Evolutionary conservation across 2,113 vertebrate species (phyloP), one percentile per base, ranked within the genome.

Genomic region (Montifringilla adamsi): DNA sequence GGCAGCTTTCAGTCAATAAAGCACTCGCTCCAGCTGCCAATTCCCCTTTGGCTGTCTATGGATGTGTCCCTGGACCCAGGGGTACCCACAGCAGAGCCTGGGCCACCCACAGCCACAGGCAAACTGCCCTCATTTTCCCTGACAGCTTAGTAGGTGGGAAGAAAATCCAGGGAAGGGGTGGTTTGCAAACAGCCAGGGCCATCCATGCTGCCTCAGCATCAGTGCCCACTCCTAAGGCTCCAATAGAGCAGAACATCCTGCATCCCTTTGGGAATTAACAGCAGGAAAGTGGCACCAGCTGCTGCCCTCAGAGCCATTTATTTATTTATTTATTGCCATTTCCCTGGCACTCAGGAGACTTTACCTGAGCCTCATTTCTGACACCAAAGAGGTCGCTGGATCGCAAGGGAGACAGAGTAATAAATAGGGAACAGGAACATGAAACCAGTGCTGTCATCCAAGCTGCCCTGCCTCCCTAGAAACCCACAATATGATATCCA

Each of bases 181-280:
- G 33, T 35, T 21, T 79, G 39, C 17, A 31, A 89, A 55, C 20
- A 90, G 46, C 49, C 75, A 66, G 13, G 41, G 44, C 47, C 46
- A 75, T 41, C n/a, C 43, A 20, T 0, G 0, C 53, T 5, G 3
- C 55, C 20, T 19, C 0, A 0, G 67, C 70, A 66, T 20, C 72
- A 12, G 13, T 7, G 49, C 46, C 33, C 4, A 3, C 15, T 39
- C 37, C 56, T 35, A 50, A 75, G 66, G 63, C n/a, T 94, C 62
- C 5, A 11, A 27, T 0, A 70, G 47, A 56, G 60, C 66, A 87
- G 69, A 37, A 52, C 3, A n/a, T 19, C 53, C 68, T 15, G 2
- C 41, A n/a, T 37, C 67, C 84, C 52, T 43, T 31, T 3, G 12
- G 60, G 74, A 55, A 81, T 0, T 4, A 16, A 13, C 14, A 67